phyloP scores from a whole-genome alignment of 2,113 vertebrate genomes.

The Dasypus novemcinctus region DNA sequence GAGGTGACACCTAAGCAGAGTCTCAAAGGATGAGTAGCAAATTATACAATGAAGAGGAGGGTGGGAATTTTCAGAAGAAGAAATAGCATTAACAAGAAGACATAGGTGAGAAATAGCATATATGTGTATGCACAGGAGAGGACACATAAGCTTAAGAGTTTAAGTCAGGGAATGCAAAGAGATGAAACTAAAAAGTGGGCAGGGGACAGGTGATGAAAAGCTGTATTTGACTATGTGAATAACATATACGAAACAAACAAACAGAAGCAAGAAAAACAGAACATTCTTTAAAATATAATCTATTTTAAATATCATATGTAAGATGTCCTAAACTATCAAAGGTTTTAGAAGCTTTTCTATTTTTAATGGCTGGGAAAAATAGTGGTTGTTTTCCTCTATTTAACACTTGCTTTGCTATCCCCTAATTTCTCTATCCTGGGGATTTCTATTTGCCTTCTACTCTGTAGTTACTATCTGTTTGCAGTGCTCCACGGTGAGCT shows the following conservation, averaged over 20 bases:
- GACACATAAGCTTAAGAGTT: background rate
- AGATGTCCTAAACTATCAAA: background rate
- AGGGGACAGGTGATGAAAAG: background rate
- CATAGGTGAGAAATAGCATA: background rate
- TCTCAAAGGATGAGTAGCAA: conserved; percentile 55
- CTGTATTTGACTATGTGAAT: background rate
- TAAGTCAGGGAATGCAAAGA: conserved; percentile 2
- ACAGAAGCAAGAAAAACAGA: background rate
- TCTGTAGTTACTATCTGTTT: background rate
- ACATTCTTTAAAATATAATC: background rate
- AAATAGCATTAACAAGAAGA: conserved; percentile 28
- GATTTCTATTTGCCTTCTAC: background rate
- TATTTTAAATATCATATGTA: background rate
- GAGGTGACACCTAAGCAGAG: conserved; percentile 47
- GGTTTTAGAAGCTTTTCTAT: background rate
- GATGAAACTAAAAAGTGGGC: background rate
- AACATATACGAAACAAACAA: background rate
- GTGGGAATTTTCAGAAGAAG: conserved; percentile 57
- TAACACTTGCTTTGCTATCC: background rate
- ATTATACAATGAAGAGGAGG: conserved; percentile 36
- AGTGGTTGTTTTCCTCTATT: background rate
- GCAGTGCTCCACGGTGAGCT: background rate
- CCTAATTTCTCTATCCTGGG: background rate
- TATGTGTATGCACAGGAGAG: background rate
- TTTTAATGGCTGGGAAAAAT: background rate